Conservation (phyloP, 2,113 vertebrate species). For the Otis tarda region DNA sequence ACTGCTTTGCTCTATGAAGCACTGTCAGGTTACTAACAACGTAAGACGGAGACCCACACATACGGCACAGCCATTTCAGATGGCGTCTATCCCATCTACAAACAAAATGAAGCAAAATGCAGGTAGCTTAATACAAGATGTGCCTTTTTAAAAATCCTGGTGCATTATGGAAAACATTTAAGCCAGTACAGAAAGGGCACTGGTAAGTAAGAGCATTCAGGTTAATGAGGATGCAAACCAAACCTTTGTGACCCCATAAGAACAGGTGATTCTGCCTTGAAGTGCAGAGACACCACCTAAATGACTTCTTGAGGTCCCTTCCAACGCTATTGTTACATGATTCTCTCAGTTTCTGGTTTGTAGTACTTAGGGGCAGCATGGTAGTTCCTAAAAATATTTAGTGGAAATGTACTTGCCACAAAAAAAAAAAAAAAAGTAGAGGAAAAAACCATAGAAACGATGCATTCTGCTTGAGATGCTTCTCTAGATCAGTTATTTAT, state of each 20-base stretch:
- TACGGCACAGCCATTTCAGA: background rate
- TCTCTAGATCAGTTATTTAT: background rate
- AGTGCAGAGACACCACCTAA: background rate
- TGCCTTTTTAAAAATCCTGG: background rate
- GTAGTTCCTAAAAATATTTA: background rate
- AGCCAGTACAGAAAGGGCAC: background rate
- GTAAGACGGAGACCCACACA: background rate
- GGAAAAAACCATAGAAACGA: background rate
- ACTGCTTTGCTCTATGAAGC: background rate
- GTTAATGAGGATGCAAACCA: background rate
- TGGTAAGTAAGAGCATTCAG: background rate
- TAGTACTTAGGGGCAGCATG: background rate
- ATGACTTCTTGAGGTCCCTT: background rate
- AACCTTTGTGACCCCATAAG: rapidly evolving
- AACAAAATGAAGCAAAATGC: background rate
- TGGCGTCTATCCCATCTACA: background rate
- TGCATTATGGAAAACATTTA: background rate
- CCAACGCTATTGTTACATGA: background rate
- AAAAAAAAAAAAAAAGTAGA: background rate
- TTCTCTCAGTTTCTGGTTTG: background rate
- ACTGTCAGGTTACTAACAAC: background rate
- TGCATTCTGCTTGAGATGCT: background rate
- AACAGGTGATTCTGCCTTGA: background rate
- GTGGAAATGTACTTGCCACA: background rate
- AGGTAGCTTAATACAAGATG: background rate